Conservation (phyloP, 53 echinoderm and acorn worm species). For the Temnopleurus reevesii region DNA sequence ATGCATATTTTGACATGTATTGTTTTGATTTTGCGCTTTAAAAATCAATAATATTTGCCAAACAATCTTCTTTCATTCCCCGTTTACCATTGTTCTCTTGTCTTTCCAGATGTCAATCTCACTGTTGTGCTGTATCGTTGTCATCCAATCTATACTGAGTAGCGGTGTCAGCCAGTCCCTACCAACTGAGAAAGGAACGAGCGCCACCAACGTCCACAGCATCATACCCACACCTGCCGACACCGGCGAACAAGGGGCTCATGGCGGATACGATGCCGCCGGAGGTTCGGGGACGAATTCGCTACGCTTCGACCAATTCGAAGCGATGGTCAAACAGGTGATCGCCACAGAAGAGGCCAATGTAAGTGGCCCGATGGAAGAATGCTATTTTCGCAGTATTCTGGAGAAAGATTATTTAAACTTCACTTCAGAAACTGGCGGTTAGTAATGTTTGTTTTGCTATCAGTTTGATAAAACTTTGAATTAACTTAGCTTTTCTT, state of each 20-base stretch:
- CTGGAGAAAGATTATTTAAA: background rate
- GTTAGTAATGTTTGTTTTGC: background rate
- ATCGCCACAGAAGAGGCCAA: background rate
- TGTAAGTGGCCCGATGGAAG: background rate
- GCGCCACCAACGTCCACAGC: background rate
- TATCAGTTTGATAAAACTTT: background rate
- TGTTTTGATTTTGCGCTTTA: background rate
- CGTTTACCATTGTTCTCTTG: background rate
- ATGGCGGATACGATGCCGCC: background rate
- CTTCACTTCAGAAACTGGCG: background rate
- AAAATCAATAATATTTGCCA: background rate
- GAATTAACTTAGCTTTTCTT: background rate
- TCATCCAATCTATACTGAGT: background rate
- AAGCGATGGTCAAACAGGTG: background rate
- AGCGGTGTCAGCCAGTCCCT: background rate
- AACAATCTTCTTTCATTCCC: too few species aligned
- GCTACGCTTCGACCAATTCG: background rate
- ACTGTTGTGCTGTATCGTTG: background rate
- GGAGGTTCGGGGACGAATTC: too few species aligned
- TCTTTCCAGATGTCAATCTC: background rate
- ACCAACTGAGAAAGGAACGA: too few species aligned
- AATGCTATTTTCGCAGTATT: background rate
- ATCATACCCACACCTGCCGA: background rate
- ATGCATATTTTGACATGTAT: too few species aligned
- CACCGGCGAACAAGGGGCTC: background rate